Base-by-base conservation (phyloP, 2,113 vertebrate species). In the Bagarius yarrelli region DNA sequence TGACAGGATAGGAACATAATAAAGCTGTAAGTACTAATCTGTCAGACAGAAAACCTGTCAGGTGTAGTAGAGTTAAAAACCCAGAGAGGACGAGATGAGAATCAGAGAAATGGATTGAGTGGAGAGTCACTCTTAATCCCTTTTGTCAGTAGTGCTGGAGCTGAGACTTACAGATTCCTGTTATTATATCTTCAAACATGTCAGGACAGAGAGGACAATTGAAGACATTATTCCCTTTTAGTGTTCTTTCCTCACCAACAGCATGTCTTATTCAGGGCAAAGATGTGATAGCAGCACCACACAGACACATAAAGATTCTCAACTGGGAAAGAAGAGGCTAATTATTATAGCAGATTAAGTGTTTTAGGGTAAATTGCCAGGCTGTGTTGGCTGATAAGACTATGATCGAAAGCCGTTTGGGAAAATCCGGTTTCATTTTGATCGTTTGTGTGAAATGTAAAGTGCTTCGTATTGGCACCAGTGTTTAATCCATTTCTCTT, bases 1-100 rank as follows among this genome's bases (percentile, higher is more conserved):
- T 75, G 55, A 84, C 40, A 44, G 56, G 69, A 55, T 79, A 79
- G 76, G 56, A 34, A 66, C 40, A 80, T 76, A 75, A 80, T 74
- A 74, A 81, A 59, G 64, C 73, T 74, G 25, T 30, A 79, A 66
- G 74, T 70, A 32, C 25, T 81, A 83, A 85, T 87, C 85, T 78
- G 25, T 77, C 73, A 25, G 67, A 61, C 25, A 69, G 59, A 71
- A 75, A 74, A 69, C 71, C 32, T 80, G 82, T 85, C 56, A 5
- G 85, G 56, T 69, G 60, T 50, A 52, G 32, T 76, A 64, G 25
- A 59, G 52, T n/a, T 40, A 15, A 47, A 72, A 53, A 53, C 50
- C n/a, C 70, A 32, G 34, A 72, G 60, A 13, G 34, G 27, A 61
- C 14, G 12, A 61, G 61, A 70, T 81, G 79, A 75, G 50, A 57